These are phyloP conservation scores for Allophyes oxyacanthae DNA, from an alignment of 2,888 invertebrate species.

Conservation along the genomic window DNA sequence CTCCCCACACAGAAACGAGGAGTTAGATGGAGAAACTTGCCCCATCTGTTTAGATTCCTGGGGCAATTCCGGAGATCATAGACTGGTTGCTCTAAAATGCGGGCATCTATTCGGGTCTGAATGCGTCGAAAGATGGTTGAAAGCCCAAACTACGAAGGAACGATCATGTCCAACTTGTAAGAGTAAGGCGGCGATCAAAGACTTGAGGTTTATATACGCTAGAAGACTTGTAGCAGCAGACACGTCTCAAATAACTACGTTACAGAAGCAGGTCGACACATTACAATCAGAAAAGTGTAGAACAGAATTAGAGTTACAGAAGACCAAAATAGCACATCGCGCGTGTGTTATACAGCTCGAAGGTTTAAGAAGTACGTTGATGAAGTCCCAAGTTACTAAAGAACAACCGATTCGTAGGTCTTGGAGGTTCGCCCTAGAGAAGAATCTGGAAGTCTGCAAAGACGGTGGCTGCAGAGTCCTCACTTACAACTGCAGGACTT, in stretches of 20 bases:
- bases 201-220: slow-evolving; percentile 94
- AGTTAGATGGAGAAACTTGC: slow-evolving; percentile 93
- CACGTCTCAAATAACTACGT: slow-evolving; percentile 92
- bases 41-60: slow-evolving; percentile 97
- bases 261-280: slow-evolving; percentile 90
- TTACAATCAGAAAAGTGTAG: slow-evolving; percentile 89
- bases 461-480: slow-evolving; percentile 94
- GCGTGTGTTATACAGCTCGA: slow-evolving; percentile 74
- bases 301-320: slow-evolving; percentile 90
- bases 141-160: slow-evolving; percentile 84
- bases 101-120: slow-evolving; percentile 97
- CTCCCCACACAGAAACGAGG: slow-evolving; percentile 67
- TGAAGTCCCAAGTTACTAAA: slow-evolving; percentile 70
- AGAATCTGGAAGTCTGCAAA: slow-evolving; percentile 91
- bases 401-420: slow-evolving; percentile 66
- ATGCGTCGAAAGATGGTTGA: slow-evolving; percentile 94
- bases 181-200: slow-evolving; percentile 90
- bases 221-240: slow-evolving; percentile 93
- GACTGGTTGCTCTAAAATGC: slow-evolving; percentile 96
- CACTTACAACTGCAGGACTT: slow-evolving; percentile 91
- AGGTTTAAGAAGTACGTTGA: slow-evolving; percentile 69
- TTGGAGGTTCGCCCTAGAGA: slow-evolving; percentile 89
- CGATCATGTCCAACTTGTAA: slow-evolving; percentile 97
- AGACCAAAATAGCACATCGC: slow-evolving; percentile 74
- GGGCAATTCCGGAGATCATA: slow-evolving; percentile 95